Conservation (phyloP, 2,888 invertebrate species). For the Carcina quercana region DNA sequence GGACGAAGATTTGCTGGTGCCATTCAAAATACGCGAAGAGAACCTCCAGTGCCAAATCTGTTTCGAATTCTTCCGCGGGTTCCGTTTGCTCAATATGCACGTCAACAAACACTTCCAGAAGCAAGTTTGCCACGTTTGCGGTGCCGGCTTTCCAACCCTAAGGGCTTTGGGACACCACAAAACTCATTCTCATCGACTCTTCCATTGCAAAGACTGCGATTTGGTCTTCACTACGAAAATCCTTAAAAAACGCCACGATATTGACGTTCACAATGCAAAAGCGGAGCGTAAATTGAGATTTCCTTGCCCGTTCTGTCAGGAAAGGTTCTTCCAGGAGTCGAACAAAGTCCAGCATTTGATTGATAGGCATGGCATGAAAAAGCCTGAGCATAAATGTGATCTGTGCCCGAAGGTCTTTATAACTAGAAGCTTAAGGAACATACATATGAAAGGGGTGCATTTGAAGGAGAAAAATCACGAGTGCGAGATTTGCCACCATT, state of each 20-base stretch:
- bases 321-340: slow-evolving; percentile 36
- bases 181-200: slow-evolving; percentile 35
- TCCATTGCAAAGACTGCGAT: slow-evolving; percentile 37
- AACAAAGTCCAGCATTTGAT: slow-evolving; percentile 32
- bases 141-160: slow-evolving; percentile 50
- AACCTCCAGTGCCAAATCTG: slow-evolving; percentile 49
- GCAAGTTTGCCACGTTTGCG: slow-evolving; percentile 56
- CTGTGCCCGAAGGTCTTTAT: slow-evolving; percentile 48
- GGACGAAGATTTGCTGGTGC: slow-evolving; percentile 43
- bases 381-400: slow-evolving; percentile 42
- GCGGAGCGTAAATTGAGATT: slow-evolving; percentile 30
- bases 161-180: slow-evolving; percentile 53
- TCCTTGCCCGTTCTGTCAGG: slow-evolving; percentile 35
- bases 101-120: slow-evolving; percentile 58
- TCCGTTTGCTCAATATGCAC: slow-evolving; percentile 51
- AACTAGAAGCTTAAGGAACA: slow-evolving; percentile 49
- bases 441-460: slow-evolving; percentile 54
- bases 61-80: slow-evolving; percentile 33
- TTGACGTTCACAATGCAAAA: slow-evolving; percentile 23
- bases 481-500: slow-evolving; percentile 47
- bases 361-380: slow-evolving; percentile 38
- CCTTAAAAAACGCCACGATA: slow-evolving; percentile 32
- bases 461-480: slow-evolving; percentile 51
- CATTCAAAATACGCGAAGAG: slow-evolving; percentile 41
- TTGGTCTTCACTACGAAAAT: slow-evolving; percentile 27